A percentile compares a stretch with the other conserved stretches of the same genome.
Conservation (phyloP, 2,113 vertebrate species). For the Piaya cayana region DNA sequence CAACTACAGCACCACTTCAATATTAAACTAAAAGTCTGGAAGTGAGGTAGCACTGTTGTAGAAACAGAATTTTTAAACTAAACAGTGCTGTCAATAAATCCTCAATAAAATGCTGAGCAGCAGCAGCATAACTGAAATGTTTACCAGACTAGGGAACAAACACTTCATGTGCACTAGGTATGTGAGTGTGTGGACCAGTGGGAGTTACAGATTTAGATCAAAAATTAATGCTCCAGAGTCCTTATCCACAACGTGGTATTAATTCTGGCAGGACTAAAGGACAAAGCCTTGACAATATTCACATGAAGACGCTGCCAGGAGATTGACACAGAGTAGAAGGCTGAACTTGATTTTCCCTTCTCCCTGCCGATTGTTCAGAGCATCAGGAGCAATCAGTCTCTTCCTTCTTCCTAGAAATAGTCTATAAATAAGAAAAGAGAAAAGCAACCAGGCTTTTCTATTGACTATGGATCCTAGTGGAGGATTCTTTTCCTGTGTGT, state of each 20-base stretch:
- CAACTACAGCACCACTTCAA: neutral
- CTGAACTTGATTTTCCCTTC: neutral
- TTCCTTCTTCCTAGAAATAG: neutral
- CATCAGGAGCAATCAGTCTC: neutral
- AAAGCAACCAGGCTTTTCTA: neutral
- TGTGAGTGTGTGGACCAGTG: neutral
- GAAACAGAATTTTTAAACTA: neutral
- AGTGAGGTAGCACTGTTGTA: neutral
- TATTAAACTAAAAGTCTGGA: neutral
- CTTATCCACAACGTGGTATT: neutral
- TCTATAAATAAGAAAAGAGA: neutral
- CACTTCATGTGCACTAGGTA: fast-evolving
- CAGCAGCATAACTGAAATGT: neutral
- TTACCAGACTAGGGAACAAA: neutral
- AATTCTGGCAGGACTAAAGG: neutral
- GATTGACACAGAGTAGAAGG: neutral
- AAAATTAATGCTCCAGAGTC: neutral
- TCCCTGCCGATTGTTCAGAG: neutral
- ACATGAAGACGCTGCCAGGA: neutral
- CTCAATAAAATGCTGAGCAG: neutral
- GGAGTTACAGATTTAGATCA: neutral
- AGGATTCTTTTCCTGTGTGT: neutral
- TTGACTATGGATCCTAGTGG: neutral
- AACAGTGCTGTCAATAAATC: neutral
- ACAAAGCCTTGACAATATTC: neutral